A percentile compares a stretch with the other conserved stretches of the same genome.
Conservation (phyloP, 2,113 vertebrate species). For the Hucho hucho region DNA sequence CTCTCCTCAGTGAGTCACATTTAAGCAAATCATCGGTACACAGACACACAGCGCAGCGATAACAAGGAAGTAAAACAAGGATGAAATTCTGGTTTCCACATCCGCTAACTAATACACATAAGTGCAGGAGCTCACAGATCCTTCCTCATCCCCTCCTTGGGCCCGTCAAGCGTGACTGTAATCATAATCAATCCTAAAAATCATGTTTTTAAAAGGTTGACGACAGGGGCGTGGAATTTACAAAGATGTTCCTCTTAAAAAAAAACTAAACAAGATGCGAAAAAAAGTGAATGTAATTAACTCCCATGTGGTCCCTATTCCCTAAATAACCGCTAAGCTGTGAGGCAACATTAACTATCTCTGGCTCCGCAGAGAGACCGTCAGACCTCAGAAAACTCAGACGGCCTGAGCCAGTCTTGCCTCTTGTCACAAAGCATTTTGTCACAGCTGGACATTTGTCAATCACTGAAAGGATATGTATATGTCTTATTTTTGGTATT, state of each 20-base stretch:
- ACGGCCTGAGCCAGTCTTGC: background rate
- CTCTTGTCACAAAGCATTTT: background rate
- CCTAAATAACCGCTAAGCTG: constrained; percentile 69
- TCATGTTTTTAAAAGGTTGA: constrained; percentile 50
- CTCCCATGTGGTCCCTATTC: constrained; percentile 61
- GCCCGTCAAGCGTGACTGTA: constrained; percentile 49
- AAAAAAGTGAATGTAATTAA: constrained; percentile 61
- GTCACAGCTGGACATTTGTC: background rate
- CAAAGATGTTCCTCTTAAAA: constrained; percentile 55
- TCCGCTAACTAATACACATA: constrained; percentile 36
- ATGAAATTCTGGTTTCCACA: constrained; percentile 44
- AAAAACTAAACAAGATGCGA: constrained; percentile 9
- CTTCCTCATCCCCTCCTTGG: background rate
- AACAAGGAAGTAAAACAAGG: constrained; percentile 42
- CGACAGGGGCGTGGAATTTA: constrained; percentile 36
- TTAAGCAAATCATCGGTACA: constrained; percentile 44
- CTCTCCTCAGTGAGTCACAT: constrained; percentile 37
- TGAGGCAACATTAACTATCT: constrained; percentile 70
- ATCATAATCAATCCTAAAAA: constrained; percentile 68
- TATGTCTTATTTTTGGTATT: no score
- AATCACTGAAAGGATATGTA: background rate
- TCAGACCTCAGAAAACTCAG: background rate
- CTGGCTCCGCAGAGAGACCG: constrained; percentile 32
- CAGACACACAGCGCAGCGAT: constrained; percentile 12
- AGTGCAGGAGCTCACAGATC: background rate